Percentiles rank a stretch among this genome's conserved stretches.
These are phyloP conservation scores for Nothoprocta pentlandii DNA, from an alignment of 2,113 vertebrate species.

Conservation along the genomic window DNA sequence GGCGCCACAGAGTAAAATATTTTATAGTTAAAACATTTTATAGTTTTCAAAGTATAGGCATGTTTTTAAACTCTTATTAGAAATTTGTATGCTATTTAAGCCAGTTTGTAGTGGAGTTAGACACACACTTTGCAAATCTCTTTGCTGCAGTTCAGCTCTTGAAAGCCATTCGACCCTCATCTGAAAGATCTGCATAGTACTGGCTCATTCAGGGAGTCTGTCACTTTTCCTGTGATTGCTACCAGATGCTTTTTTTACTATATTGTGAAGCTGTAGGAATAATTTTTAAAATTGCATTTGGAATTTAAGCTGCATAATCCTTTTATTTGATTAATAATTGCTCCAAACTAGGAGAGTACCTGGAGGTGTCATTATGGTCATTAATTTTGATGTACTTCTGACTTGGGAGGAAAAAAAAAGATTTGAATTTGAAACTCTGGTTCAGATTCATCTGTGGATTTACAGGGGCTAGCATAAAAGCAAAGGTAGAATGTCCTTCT, in stretches of 20 bases:
- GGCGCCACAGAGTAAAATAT: not conserved
- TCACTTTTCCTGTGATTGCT: not conserved
- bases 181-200: not conserved
- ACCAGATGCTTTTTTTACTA: not conserved
- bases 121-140: not conserved
- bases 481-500: not conserved
- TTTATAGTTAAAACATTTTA: not conserved
- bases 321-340: not conserved
- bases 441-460: not conserved
- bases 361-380: not conserved
- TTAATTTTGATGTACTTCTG: not conserved
- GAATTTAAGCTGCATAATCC: not conserved
- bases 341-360: not conserved
- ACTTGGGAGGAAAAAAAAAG: not conserved
- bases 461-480: not conserved
- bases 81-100: not conserved
- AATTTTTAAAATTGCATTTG: not conserved
- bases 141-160: not conserved
- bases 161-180: not conserved
- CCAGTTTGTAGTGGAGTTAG: not conserved
- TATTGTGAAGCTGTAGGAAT: not conserved
- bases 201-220: not conserved
- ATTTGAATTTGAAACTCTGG: not conserved
- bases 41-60: not conserved
- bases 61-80: not conserved